Evolutionary conservation across 2,797 vertebrate genomes (phyloP).

Genomic region (Moxostoma hubbsi): DNA sequence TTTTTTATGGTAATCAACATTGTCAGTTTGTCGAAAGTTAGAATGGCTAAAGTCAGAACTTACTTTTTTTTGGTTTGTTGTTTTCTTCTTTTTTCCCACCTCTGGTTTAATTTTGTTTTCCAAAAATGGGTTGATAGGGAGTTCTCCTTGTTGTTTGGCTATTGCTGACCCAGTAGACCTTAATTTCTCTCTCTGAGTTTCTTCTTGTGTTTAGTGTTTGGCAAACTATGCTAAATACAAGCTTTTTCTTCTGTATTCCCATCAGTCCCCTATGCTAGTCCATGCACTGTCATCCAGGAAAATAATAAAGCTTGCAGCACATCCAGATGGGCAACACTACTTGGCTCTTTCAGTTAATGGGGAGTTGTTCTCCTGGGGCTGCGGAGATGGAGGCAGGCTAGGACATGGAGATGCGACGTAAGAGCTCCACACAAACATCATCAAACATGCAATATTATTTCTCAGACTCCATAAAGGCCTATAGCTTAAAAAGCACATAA

Average conservation of each 20-base stretch:
- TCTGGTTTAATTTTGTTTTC: too few species aligned
- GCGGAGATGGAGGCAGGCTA: slow-evolving; percentile 93
- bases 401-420: slow-evolving; percentile 98
- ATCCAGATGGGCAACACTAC: slow-evolving; percentile 96
- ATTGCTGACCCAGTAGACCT: too few species aligned
- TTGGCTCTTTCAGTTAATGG: slow-evolving; percentile 91
- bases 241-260: slow-evolving; percentile 12
- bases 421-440: slow-evolving; percentile 51
- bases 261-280: slow-evolving; percentile 90
- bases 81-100: too few species aligned
- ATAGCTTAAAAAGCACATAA: too few species aligned
- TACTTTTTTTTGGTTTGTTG: too few species aligned
- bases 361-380: slow-evolving; percentile 98
- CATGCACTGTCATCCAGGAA: slow-evolving; percentile 91
- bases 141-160: too few species aligned
- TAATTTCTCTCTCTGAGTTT: too few species aligned
- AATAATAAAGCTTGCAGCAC: slow-evolving; percentile 92
- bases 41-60: too few species aligned
- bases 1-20: too few species aligned
- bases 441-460: neutral
- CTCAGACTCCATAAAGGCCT: neutral
- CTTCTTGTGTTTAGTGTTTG: neutral
- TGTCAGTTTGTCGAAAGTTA: too few species aligned
- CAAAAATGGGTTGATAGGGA: too few species aligned
- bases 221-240: neutral